phyloP scores from a whole-genome alignment of 2,797 vertebrate species.

The Oreochromis grahami region DNA sequence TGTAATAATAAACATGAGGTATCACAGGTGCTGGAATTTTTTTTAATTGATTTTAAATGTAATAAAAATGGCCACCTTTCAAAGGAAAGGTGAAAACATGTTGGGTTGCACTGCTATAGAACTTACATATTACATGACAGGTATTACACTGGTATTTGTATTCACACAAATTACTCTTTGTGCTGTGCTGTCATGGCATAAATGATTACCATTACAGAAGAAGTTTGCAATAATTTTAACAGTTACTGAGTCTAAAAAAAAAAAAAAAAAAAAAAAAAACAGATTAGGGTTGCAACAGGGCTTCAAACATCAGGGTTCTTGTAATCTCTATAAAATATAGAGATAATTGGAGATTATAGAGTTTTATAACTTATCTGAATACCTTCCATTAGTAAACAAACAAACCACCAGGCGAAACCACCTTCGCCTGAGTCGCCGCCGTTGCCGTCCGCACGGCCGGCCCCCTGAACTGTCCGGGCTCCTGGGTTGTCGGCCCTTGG shows the following conservation, averaged over 20 bases:
- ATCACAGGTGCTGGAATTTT: fast-evolving
- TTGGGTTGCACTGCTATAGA: neutral
- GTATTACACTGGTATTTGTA: neutral
- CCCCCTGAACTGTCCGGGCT: too few species aligned
- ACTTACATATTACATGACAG: neutral
- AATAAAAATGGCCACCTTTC: neutral
- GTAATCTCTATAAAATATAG: neutral
- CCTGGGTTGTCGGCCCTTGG: too few species aligned
- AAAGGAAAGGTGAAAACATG: neutral
- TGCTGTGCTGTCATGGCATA: fast-evolving
- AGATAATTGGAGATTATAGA: neutral
- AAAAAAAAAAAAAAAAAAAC: neutral
- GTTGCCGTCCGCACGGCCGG: too few species aligned
- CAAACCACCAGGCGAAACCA: too few species aligned
- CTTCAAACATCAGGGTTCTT: fast-evolving
- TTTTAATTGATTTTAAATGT: neutral
- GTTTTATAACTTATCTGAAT: neutral
- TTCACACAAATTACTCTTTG: neutral
- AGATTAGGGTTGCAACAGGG: neutral
- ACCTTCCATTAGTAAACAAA: neutral
- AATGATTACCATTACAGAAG: neutral
- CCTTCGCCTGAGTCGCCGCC: too few species aligned
- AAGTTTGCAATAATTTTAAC: neutral
- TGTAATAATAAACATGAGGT: neutral
- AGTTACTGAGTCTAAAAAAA: neutral